Percentiles rank a stretch among this genome's conserved stretches.
Conservation (phyloP, 1,140 invertebrate species). For the Neotoxoptera formosana region DNA sequence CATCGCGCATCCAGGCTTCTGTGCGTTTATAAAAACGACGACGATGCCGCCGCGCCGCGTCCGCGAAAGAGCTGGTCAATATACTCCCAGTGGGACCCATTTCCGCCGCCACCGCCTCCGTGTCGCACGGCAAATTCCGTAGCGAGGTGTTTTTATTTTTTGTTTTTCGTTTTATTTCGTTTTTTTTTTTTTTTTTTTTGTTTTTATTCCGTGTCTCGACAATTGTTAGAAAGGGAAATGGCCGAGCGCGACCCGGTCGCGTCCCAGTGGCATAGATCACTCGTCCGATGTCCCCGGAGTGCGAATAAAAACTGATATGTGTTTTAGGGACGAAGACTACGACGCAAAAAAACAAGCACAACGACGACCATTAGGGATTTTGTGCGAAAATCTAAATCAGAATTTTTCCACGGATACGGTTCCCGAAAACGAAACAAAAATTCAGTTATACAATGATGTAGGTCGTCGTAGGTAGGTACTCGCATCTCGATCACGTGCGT, state of each 20-base stretch:
- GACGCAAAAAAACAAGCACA: neutral
- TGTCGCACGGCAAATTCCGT: neutral
- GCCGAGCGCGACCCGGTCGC: neutral
- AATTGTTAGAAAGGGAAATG: slow-evolving; percentile 29
- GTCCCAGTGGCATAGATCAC: slow-evolving; percentile 40
- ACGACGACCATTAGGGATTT: neutral
- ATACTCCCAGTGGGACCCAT: slow-evolving; percentile 1
- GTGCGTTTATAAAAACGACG: neutral
- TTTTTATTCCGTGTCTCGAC: neutral
- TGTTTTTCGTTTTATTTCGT: neutral
- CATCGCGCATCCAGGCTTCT: too few relatives aligned
- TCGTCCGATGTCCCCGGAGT: neutral
- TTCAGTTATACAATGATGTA: neutral
- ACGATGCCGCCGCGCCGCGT: neutral
- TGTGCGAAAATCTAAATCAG: neutral
- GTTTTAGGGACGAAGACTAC: neutral
- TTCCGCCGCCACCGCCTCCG: neutral
- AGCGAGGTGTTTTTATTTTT: neutral
- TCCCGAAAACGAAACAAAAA: neutral
- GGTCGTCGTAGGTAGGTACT: neutral
- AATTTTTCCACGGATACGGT: neutral
- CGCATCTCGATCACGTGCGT: neutral
- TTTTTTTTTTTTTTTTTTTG: neutral
- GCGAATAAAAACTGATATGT: slow-evolving; percentile 41
- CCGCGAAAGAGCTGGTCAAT: neutral